Conservation (phyloP, 2,888 invertebrate genomes). For the Amphiduros pacificus region DNA sequence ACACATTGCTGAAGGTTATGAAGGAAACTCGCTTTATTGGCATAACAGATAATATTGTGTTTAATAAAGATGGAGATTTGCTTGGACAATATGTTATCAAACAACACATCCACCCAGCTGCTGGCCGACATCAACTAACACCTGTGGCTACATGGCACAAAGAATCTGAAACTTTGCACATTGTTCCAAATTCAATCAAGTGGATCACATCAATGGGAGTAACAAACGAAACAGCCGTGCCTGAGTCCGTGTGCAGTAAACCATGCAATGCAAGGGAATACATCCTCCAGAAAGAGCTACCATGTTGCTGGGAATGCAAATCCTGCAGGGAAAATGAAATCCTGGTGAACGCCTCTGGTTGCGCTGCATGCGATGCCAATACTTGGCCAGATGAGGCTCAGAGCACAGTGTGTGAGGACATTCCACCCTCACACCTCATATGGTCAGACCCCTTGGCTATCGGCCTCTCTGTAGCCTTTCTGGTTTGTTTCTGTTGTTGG, state of each 20-base stretch:
- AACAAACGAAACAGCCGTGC: background rate
- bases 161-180: background rate
- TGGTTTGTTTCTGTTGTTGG: no score
- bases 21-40: conserved; percentile 36
- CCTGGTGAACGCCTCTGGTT: no score
- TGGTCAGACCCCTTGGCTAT: no score
- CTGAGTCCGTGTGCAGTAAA: conserved; percentile 26
- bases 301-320: conserved; percentile 30
- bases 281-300: conserved; percentile 12
- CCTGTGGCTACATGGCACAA: background rate
- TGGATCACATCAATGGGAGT: background rate
- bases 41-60: conserved; percentile 35
- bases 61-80: conserved; percentile 41
- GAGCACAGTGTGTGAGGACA: no score
- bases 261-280: conserved; percentile 24
- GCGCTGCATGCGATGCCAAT: no score
- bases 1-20: conserved; percentile 33
- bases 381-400: no score
- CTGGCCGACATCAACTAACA: background rate
- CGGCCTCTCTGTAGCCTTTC: no score
- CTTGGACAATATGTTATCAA: conserved; percentile 35
- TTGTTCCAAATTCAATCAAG: background rate
- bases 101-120: conserved; percentile 31
- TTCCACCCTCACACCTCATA: no score
- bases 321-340: conserved; percentile 26